phyloP scores from a whole-genome alignment of 1,140 invertebrate genomes.

The Arion vulgaris region DNA sequence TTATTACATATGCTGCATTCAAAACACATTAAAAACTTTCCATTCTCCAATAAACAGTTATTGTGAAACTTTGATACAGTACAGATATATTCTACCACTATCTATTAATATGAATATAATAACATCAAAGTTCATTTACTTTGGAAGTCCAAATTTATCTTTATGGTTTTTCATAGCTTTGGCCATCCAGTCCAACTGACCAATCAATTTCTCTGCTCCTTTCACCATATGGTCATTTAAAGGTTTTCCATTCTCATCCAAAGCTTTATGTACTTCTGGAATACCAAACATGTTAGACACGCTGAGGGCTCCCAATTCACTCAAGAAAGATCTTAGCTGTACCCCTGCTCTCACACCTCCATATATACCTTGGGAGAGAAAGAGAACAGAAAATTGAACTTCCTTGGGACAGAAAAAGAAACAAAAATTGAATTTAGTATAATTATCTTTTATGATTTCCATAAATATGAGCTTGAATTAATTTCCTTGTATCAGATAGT shows the following conservation, averaged over 20 bases:
- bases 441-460: not conserved
- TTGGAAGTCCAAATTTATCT: slow-evolving; percentile 47
- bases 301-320: slow-evolving; percentile 74
- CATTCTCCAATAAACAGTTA: no score
- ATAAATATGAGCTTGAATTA: not conserved
- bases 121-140: slow-evolving; percentile 11
- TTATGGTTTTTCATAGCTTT: slow-evolving; percentile 68
- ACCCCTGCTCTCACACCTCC: slow-evolving; percentile 74
- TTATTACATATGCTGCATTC: no score
- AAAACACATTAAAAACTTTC: no score
- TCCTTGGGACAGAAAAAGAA: no score
- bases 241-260: slow-evolving; percentile 68
- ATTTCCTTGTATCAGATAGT: no score
- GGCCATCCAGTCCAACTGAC: slow-evolving; percentile 72
- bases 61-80: no score
- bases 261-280: slow-evolving; percentile 68
- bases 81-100: no score
- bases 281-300: slow-evolving; percentile 71
- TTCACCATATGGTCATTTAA: slow-evolving; percentile 59
- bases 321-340: slow-evolving; percentile 70
- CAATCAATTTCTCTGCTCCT: slow-evolving; percentile 61
- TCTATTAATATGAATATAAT: not conserved
- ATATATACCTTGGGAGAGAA: slow-evolving; percentile 68
- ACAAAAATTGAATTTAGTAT: not conserved
- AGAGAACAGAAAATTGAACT: no score